Base-by-base conservation (phyloP, 2,113 vertebrate species). In the Cervus canadensis region DNA sequence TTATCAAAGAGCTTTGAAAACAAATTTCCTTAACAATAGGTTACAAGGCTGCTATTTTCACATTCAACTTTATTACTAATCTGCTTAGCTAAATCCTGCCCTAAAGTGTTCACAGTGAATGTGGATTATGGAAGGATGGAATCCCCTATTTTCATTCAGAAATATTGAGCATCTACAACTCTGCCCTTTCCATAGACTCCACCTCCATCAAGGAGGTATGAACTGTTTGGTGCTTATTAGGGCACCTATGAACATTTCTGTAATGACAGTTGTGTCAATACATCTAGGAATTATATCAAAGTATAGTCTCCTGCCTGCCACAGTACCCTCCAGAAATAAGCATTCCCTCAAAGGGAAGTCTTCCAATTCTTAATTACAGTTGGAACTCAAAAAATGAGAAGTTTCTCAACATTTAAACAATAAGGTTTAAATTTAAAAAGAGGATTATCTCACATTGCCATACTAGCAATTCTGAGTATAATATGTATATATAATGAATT, bases 71-170 rank as follows among this genome's bases (percentile, higher is more conserved):
- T 88, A 96, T 87, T 96, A 94, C 91, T 97, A 97, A 98, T 97
- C 96, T 98, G 16, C 97, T 98, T 98, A 98, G 81, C 78, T 96
- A 98, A 98, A 98, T 98, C 97, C 86, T 97, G 82, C 96, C 97
- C 94, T 97, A 76, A 97, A 97, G 92, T 97, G 81, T 96, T 78
- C 60, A 85, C n/a, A 12, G 76, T 94, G 78, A 96, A 94, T 96
- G 50, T 95, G 90, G 88, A 94, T 96, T 97, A 93, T n/a, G 56
- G 85, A 79, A 89, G 33, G 50, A 67, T 82, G 21, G 40, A 94
- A 94, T 96, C 8, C 43, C 76, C 57, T 67, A 87, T 83, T 94
- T 93, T 93, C 90, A 98, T 97, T 98, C 93, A 97, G 60, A 96
- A 95, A 97, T 97, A 96, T 85, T 95, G 89, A 57, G 17, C 10